phyloP scores from a whole-genome alignment of 37 sponge, comb jelly and placozoan genomes.

The Beroe ovata region DNA sequence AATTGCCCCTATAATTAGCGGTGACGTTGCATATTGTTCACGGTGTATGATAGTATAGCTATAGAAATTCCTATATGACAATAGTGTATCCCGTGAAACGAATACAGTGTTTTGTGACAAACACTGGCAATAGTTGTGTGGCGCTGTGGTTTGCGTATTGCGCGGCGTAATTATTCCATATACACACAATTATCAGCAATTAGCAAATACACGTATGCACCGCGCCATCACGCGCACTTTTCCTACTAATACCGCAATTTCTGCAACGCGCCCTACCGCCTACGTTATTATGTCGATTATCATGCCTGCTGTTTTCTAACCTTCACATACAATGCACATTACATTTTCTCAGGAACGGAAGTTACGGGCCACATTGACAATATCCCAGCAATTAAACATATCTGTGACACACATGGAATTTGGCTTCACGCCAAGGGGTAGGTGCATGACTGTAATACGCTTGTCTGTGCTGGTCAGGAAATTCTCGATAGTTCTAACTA shows the following conservation, averaged over 20 bases:
- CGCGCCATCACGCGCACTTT: not conserved
- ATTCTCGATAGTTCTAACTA: no score
- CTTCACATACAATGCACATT: no score
- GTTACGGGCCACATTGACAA: conserved; percentile 60
- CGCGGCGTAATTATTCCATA: not conserved
- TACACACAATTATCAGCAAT: not conserved
- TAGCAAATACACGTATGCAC: not conserved
- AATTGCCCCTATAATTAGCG: no score
- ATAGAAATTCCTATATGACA: no score
- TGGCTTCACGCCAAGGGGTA: conserved; percentile 57
- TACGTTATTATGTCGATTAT: not conserved
- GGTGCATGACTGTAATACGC: no score
- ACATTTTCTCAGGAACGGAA: conserved; percentile 7
- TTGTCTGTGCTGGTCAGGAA: no score
- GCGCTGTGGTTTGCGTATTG: not conserved
- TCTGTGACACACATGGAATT: conserved; percentile 30
- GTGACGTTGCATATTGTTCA: no score
- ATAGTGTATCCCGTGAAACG: no score
- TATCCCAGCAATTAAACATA: conserved; percentile 22
- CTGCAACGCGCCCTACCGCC: not conserved
- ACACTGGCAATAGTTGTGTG: no score
- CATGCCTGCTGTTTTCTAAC: no score
- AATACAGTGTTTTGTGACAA: no score
- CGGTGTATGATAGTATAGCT: no score
- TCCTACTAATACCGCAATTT: not conserved